Base-by-base conservation (phyloP, 2,797 vertebrate species). In the Phataginus tricuspis region DNA sequence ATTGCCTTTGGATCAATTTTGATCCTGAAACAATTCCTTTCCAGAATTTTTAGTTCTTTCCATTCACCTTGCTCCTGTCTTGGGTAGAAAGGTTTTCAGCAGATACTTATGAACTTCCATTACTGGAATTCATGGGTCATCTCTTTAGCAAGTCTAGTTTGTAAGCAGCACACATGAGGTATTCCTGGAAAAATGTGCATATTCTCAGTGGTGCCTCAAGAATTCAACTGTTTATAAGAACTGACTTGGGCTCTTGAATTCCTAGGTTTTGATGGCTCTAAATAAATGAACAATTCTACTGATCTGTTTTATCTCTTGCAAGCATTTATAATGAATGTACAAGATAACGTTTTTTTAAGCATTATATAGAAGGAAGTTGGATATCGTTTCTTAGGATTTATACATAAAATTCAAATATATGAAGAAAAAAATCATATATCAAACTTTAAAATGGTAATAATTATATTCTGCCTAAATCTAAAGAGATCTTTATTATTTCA, bases 31-130 rank as follows among this genome's bases (percentile, higher is more conserved):
- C 9, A 83, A 72, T 64, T 72, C 74, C 49, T 78, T 93, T 49
- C 18, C 34, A 86, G 29, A 88, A 57, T 45, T 57, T 91, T 92
- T 61, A 59, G n/a, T 64, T 96, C 37, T 92, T 96, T 53, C 7
- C 45, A 78, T 86, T 84, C 27, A 82, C 59, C 75, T 71, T 53
- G 39, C 45, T 88, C 42, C 49, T 72, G n/a, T 74, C 45, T 68
- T 92, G 27, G 39, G 15, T 72, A 57, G 74, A 87, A 96, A 85
- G 10, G n/a, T 82, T 96, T 96, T 79, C 21, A 91, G 86, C 45
- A 94, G 72, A 94, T 61, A 55, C 16, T 69, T 84, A 92, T 95
- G 77, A 84, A 34, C 83, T 95, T 94, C 39, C 71, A 37, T 82
- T 61, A 29, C 77, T 94, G 74, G 53, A 89, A 96, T 88, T 92